Conservation (phyloP, 2,888 invertebrate species). For the Nymphalis urticae region DNA sequence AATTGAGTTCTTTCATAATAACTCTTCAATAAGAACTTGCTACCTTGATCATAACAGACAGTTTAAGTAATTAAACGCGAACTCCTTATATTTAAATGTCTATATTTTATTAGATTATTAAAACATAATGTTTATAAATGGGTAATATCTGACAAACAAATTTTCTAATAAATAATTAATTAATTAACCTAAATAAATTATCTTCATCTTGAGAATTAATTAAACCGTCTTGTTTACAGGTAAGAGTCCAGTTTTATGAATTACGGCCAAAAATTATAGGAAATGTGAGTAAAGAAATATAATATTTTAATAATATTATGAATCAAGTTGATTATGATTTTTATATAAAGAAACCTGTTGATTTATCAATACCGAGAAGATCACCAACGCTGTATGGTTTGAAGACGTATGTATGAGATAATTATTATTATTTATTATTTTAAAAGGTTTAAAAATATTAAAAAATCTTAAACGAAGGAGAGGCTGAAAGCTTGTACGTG, state of each 20-base stretch:
- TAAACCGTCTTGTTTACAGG: constrained; percentile 33
- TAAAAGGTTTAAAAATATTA: no score
- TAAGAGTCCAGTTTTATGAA: constrained; percentile 32
- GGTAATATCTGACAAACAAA: constrained; percentile 5
- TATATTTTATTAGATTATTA: not conserved
- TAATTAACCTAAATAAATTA: constrained; percentile 20
- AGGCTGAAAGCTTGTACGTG: no score
- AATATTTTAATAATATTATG: constrained; percentile 13
- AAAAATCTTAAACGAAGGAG: no score
- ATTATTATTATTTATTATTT: no score
- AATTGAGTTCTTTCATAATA: no score
- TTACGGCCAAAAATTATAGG: not conserved
- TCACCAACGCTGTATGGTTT: no score
- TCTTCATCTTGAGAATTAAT: constrained; percentile 27
- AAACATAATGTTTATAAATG: not conserved
- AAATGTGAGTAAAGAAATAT: constrained; percentile 16
- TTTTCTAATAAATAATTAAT: constrained; percentile 20
- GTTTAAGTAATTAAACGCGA: not conserved
- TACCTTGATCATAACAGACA: not conserved
- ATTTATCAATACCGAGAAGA: no score
- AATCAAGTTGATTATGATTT: constrained; percentile 26
- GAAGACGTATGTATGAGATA: no score
- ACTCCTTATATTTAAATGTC: not conserved
- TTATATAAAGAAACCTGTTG: no score
- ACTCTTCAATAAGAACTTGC: not conserved